Evolutionary conservation across 2,888 invertebrate species (phyloP), one percentile per base, ranked within the genome.

Genomic region (Scaptodrosophila latifasciaeformis): DNA sequence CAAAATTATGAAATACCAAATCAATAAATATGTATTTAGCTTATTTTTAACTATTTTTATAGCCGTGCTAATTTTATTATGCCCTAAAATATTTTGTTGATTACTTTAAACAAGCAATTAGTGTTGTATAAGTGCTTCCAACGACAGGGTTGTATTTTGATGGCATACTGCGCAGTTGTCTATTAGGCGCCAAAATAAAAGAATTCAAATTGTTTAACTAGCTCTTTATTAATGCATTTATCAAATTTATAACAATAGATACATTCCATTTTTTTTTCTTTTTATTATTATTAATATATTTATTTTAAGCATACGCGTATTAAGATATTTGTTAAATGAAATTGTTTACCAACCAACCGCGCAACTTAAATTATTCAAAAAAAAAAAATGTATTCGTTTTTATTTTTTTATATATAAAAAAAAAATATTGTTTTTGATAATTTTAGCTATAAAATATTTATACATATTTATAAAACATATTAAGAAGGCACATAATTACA

Each of bases 401-500:
- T 53, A 61, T 51, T 39, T 52, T 47, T 54, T 12, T 44, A 47
- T 34, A 49, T n/a, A 24, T 24, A 42, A 21, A 12, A 19, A 42
- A 21, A 42, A 13, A 12, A 47, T 55, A 13, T 21, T 24, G 37
- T 56, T 45, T 31, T 46, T 45, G 50, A 34, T 15, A 12, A 34
- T 34, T 30, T 58, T 65, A 49, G 62, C 59, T 56, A 59, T 59
- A 59, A 65, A 56, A 52, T 52, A 42, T 29, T 13, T 24, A 42
- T 30, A 15, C 15, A 27, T 51, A 34, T 49, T 49, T 67, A 59
- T 62, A 62, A 55, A 62, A 70, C 54, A 66, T 63, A 62, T 62
- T 70, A 60, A 52, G 56, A 78, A 72, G 79, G 72, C 72, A 72
- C 72, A 78, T 72, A 71, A 74, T 75, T 75, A 78, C 79, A 75